Percentiles rank a stretch among this genome's conserved stretches.
Conservation (phyloP, 2,888 invertebrate species). For the Thumatha senex region DNA sequence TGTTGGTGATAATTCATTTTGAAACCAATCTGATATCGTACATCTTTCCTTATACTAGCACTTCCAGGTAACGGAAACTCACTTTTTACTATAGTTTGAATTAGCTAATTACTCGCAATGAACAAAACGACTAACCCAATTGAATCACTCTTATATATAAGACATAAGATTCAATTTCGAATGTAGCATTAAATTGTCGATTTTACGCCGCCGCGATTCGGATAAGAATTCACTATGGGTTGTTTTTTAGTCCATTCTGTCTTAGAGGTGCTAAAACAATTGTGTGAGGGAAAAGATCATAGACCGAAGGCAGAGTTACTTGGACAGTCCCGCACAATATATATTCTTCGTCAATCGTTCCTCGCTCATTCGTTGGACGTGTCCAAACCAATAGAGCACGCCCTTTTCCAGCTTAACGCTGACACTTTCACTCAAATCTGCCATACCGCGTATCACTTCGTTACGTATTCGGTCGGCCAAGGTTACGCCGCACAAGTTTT, state of each 20-base stretch:
- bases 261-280: conserved; percentile 1
- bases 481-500: too few relatives aligned
- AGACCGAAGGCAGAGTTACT: too few relatives aligned
- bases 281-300: neutral
- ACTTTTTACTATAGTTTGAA: conserved; percentile 1
- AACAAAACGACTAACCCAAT: neutral
- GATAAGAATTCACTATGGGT: conserved; percentile 23
- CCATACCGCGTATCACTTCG: too few relatives aligned
- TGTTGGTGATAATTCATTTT: neutral
- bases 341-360: too few relatives aligned
- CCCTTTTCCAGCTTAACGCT: too few relatives aligned
- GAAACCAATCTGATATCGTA: neutral
- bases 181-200: neutral
- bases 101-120: conserved; percentile 7
- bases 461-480: too few relatives aligned
- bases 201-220: conserved; percentile 18
- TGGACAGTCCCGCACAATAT: too few relatives aligned
- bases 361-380: too few relatives aligned
- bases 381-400: too few relatives aligned
- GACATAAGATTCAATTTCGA: conserved; percentile 6
- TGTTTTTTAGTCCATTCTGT: conserved; percentile 6
- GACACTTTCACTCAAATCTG: too few relatives aligned
- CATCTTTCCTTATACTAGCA: conserved; percentile 1
- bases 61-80: conserved; percentile 9
- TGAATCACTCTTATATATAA: neutral